phyloP scores from a whole-genome alignment of 2,113 vertebrate genomes.

The Cyprinodon brontotheroides region DNA sequence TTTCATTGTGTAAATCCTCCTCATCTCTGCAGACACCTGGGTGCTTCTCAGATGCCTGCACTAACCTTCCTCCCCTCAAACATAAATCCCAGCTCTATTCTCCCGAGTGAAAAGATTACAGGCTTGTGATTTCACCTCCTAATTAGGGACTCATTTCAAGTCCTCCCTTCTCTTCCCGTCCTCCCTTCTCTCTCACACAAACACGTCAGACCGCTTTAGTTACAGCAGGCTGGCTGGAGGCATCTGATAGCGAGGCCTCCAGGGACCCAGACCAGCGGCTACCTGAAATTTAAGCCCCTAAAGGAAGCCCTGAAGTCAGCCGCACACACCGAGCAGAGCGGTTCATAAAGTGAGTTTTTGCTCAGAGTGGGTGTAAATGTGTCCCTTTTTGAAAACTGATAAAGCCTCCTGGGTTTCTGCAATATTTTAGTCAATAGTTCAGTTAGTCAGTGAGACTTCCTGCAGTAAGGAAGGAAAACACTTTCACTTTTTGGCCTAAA shows the following conservation, averaged over 20 bases:
- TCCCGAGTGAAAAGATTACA: slow-evolving; percentile 61
- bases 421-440: slow-evolving; percentile 22
- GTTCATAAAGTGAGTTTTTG: slow-evolving; percentile 10
- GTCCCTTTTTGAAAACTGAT: slow-evolving; percentile 20
- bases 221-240: slow-evolving; percentile 67
- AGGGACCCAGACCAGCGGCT: slow-evolving; percentile 58
- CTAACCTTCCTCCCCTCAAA: background rate
- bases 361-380: slow-evolving; percentile 1
- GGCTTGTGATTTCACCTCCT: slow-evolving; percentile 63
- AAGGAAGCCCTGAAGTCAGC: slow-evolving; percentile 36
- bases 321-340: slow-evolving; percentile 2
- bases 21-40: background rate
- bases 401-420: slow-evolving; percentile 2
- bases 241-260: slow-evolving; percentile 70
- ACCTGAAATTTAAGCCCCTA: slow-evolving; percentile 64
- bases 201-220: slow-evolving; percentile 58
- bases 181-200: background rate
- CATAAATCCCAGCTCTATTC: slow-evolving; percentile 38
- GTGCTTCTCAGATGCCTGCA: background rate
- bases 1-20: too few species aligned
- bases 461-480: slow-evolving; percentile 29
- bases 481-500: background rate
- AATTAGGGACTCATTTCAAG: slow-evolving; percentile 52
- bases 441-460: slow-evolving; percentile 11
- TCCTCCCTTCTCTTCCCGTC: background rate